Evolutionary conservation across 2,888 invertebrate species (phyloP), one percentile per base, ranked within the genome.

Genomic region (Mayetiola destructor): DNA sequence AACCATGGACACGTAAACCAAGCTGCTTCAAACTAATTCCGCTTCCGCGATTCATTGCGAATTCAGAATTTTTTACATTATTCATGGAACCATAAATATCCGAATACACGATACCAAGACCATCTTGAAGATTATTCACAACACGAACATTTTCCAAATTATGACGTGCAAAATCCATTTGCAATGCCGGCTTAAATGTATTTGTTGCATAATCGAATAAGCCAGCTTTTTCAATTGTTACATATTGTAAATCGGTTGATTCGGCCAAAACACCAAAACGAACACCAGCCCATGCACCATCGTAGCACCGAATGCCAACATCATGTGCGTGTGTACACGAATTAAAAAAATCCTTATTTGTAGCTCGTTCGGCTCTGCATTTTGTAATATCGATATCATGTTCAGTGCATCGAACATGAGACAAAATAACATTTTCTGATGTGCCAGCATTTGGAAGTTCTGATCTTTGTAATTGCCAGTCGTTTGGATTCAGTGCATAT

Each of bases 231-330:
- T 95, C 92, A 48, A 96, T 82, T 2, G 85, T 87, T 6, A 93
- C 79, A 64, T 85, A 90, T 68, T 92, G 90, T 60, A 96, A 75
- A 66, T 90, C 88, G 20, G 88, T 84, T 63, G 90, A 77, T 67
- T 90, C 88, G 1, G 95, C 85, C 57, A 92, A 75, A 57, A 91
- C 88, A 39, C 94, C 90, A 63, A 95, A 84, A 62, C 95, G 77
- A 0, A 96, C 74, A 0, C 96, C 96, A 1, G 94, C 92, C 96
- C 96, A 96, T 35, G 89, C 88, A 0, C 88, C 87, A 64, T 88
- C 87, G 62, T 90, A 88, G 66, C 94, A 94, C 61, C 88, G 77
- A 36, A 94, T 78, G 0, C 92, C 91, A 12, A 93, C 92, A 66
- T 92, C 91, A 66, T 86, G 83, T 29, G 88, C 85, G 65, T 91